phyloP scores from a whole-genome alignment of 2,888 invertebrate species.

The Chromoteleia sp. region DNA sequence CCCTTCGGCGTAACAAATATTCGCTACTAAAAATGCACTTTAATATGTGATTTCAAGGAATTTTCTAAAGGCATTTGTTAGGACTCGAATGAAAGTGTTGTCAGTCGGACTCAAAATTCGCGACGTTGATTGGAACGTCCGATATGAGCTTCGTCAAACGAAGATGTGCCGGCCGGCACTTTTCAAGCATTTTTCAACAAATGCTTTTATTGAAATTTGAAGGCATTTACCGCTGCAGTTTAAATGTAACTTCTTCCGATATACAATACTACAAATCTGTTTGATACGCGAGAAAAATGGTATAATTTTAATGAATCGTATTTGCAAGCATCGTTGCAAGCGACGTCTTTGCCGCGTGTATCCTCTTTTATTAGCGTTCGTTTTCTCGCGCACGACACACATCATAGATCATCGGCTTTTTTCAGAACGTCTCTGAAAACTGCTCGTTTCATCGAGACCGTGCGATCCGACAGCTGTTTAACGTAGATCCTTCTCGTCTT shows the following conservation, averaged over 20 bases:
- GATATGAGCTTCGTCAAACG: too few relatives aligned
- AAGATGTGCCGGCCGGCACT: too few relatives aligned
- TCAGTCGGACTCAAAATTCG: conserved; percentile 4
- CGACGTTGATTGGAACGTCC: conserved; percentile 22
- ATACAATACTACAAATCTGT: background rate
- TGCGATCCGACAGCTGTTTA: conserved; percentile 71
- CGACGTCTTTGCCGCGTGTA: conserved; percentile 7
- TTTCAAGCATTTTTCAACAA: too few relatives aligned
- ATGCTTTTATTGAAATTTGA: too few relatives aligned
- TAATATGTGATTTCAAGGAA: background rate
- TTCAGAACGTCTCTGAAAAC: conserved; percentile 39
- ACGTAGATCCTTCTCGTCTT: conserved; percentile 41
- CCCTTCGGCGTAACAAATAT: conserved; percentile 7
- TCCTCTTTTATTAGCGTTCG: conserved; percentile 38
- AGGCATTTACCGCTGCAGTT: too few relatives aligned
- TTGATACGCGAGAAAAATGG: background rate
- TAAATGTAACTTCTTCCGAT: too few relatives aligned
- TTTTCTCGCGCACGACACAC: conserved; percentile 28
- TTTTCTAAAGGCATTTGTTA: too few relatives aligned
- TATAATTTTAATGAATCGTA: conserved; percentile 16
- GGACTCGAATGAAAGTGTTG: too few relatives aligned
- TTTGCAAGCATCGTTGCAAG: conserved; percentile 26
- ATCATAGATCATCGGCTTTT: conserved; percentile 71
- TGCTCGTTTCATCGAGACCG: conserved; percentile 71
- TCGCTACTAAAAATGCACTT: conserved; percentile 3